phyloP scores from a whole-genome alignment of 64 coral and sea anemone genomes.

The Orbicella faveolata region DNA sequence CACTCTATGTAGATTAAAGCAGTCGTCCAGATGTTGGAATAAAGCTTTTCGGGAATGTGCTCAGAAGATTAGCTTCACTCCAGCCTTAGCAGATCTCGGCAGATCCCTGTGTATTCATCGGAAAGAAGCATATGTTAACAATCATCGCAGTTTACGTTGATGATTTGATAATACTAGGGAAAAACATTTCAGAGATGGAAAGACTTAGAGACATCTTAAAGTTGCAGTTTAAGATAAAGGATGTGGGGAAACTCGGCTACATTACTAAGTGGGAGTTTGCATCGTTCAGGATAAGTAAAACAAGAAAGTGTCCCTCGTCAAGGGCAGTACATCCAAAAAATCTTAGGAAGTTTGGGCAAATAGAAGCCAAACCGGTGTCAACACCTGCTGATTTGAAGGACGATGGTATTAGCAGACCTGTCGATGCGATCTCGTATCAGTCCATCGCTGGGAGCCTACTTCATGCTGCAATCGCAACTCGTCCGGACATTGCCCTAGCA shows the following conservation, averaged over 20 bases:
- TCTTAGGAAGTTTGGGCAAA: slow-evolving; percentile 17
- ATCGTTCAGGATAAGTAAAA: neutral
- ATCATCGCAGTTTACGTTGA: slow-evolving; percentile 35
- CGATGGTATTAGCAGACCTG: slow-evolving; percentile 53
- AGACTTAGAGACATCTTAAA: slow-evolving; percentile 24
- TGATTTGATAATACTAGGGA: slow-evolving; percentile 10
- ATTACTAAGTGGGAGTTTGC: slow-evolving; percentile 12
- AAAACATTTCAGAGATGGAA: slow-evolving; percentile 39
- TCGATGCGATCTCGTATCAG: slow-evolving; percentile 51
- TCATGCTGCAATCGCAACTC: slow-evolving; percentile 64
- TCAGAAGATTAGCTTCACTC: no score
- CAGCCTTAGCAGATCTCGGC: no score
- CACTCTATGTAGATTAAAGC: neutral
- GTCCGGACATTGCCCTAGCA: slow-evolving; percentile 36
- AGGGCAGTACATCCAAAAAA: neutral
- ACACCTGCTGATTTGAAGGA: neutral
- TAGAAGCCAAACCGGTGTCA: slow-evolving; percentile 54
- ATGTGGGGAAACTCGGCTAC: slow-evolving; percentile 23
- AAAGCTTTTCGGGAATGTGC: no score
- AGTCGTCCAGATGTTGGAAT: neutral
- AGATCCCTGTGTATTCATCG: neutral
- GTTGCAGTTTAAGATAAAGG: slow-evolving; percentile 33
- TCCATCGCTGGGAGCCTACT: slow-evolving; percentile 64
- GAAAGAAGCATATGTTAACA: neutral
- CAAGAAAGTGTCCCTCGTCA: neutral